These are phyloP conservation scores for Prionailurus viverrinus DNA, from an alignment of 2,113 vertebrate genomes.

Conservation along the genomic window DNA sequence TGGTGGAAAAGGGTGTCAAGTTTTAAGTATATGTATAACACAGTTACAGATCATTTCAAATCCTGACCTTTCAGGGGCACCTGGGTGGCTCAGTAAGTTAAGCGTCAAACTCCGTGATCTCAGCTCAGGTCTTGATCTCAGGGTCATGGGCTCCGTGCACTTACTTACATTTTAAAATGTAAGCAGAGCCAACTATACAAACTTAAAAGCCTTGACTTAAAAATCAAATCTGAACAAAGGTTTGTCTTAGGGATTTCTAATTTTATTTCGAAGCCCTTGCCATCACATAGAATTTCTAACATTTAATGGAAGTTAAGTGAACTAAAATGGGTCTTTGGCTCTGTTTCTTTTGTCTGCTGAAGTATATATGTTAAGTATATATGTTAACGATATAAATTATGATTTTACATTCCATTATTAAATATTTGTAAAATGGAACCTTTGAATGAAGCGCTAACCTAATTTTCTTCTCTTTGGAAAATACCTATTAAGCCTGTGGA, in stretches of 20 bases:
- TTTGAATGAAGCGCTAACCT: background rate
- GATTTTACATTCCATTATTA: background rate
- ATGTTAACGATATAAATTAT: background rate
- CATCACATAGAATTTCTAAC: constrained; percentile 14
- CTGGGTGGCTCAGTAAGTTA: too few relatives aligned
- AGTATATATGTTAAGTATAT: background rate
- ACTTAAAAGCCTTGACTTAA: constrained; percentile 22
- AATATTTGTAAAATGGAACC: background rate
- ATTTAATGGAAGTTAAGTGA: background rate
- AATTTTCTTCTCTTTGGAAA: background rate
- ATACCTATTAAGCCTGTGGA: background rate
- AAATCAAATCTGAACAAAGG: background rate
- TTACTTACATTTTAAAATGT: background rate
- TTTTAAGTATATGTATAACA: background rate
- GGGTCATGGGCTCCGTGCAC: too few relatives aligned
- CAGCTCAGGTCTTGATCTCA: too few relatives aligned
- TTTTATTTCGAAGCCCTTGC: background rate
- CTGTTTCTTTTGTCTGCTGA: background rate
- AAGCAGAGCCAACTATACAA: background rate
- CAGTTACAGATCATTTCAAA: background rate
- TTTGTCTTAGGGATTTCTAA: background rate
- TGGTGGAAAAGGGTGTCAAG: background rate
- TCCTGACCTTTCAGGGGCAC: background rate
- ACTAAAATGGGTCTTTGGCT: background rate
- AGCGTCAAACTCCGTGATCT: too few relatives aligned